Conservation (phyloP, 2,113 vertebrate species). For the Mohoua ochrocephala region DNA sequence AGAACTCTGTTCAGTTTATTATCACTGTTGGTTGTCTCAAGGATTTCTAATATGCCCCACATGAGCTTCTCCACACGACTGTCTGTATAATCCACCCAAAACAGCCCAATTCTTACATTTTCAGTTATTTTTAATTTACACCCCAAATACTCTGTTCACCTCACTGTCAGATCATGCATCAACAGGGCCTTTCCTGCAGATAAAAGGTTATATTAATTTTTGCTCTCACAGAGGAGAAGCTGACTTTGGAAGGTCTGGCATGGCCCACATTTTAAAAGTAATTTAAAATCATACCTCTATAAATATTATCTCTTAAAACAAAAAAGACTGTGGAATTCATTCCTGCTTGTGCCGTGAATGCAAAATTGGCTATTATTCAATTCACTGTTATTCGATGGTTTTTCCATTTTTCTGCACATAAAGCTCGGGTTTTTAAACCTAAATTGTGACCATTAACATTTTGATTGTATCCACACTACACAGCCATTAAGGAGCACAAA, state of each 20-base stretch:
- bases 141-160: background rate
- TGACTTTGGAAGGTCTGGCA: background rate
- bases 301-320: conserved; percentile 45
- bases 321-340: conserved; percentile 3
- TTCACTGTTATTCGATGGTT: background rate
- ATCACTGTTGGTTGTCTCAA: background rate
- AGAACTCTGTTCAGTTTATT: background rate
- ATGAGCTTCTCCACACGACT: background rate
- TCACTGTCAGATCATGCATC: background rate
- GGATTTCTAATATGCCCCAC: background rate
- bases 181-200: background rate
- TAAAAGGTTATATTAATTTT: background rate
- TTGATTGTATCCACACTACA: background rate
- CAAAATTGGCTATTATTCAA: conserved; percentile 29
- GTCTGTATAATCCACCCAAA: background rate
- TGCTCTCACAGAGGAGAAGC: background rate
- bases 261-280: background rate
- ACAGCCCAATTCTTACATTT: background rate
- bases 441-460: conserved; percentile 11
- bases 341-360: background rate
- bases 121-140: background rate
- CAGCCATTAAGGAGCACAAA: background rate
- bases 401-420: background rate
- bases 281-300: background rate
- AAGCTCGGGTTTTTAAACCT: background rate